Base-by-base conservation (phyloP, 1,140 invertebrate genomes). In the Drosophila tristis region DNA sequence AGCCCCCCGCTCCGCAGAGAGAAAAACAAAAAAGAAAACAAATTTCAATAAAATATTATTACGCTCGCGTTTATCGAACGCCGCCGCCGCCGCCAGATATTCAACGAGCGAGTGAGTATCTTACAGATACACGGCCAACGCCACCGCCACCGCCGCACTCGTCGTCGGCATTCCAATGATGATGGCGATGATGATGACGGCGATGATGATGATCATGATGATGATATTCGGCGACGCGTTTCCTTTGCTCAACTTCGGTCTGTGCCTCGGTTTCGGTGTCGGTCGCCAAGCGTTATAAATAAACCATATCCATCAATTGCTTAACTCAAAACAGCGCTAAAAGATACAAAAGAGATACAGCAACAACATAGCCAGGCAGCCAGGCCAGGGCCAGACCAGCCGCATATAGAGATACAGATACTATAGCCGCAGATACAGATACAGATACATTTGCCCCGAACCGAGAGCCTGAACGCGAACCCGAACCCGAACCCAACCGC, bases 11-110 rank as follows among this genome's bases (percentile, higher is more conserved):
- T 13, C 8, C 9, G 1, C 9, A 51, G 76, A 5, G 23, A 43
- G 66, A 59, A 50, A 35, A 57, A 35, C 31, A 60, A 63, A 63
- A 47, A 82, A 84, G 72, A 79, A 87, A 90, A 89, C 80, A 89
- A 89, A 89, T 89, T 89, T 89, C 84, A 89, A 89, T 89, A 89
- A 89, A 89, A 89, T 90, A 89, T 89, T 89, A 89, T 89, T 89
- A 89, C 84, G 84, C 85, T 89, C 89, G 89, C 84, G 76, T 89
- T 89, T 80, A 90, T 89, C 82, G 82, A 89, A 82, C 74, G 70
- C 42, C 43, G 20, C 20, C 20, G 20, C 20, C 20, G 29, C 15
- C 39, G 66, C 15, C 35, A 39, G 35, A 39, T 39, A 39, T 39
- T 39, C 35, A n/a, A 31, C 44, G 16, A 49, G 64, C 15, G 55